Base-by-base conservation (phyloP, 2,797 vertebrate species). In the Dryobates pubescens region DNA sequence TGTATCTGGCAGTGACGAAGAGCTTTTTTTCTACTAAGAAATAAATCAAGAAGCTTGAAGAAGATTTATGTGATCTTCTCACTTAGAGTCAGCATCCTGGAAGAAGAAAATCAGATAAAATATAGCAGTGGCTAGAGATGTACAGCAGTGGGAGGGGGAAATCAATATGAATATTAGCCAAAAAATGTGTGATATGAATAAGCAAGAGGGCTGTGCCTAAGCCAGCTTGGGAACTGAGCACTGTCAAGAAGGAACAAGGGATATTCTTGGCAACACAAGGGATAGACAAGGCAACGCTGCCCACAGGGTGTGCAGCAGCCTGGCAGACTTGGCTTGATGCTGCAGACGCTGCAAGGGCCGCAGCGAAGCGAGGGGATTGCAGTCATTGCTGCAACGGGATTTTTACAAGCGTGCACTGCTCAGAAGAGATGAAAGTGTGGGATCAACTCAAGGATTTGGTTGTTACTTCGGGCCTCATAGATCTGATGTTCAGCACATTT, bases 51-150 rank as follows among this genome's bases (percentile, higher is more conserved):
- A 83, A 81, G 47, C 38, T 22, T 24, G 18, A 43, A 6, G 29
- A 79, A 93, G 58, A 87, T 91, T 90, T 88, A 82, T 72, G 32
- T 77, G 34, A 69, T 77, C 51, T 65, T 86, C 38, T 62, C 32
- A 24, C 36, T 79, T 41, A 68, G 11, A 63, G 27, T 27, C 45
- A 74, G 36, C 82, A 78, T 76, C n/a, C n/a, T 90, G 47, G 34
- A 75, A 88, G 81, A 90, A 64, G 34, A 82, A 92, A 82, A 85
- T 81, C 73, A 61, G 51, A 59, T 83, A 69, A 94, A 95, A 78
- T 61, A 57, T 4, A 87, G 32, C 0, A 0, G 61, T 43, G 36
- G 69, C 51, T 74, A 72, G 87, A 64, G n/a, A 87, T 47, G 14
- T 56, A 68, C 6, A 62, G 67, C 16, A 43, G 7, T 30, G 38